Percentiles rank a stretch among this genome's conserved stretches.
These are phyloP conservation scores for Danio kyathit DNA, from an alignment of 2,797 vertebrate genomes.

Conservation along the genomic window DNA sequence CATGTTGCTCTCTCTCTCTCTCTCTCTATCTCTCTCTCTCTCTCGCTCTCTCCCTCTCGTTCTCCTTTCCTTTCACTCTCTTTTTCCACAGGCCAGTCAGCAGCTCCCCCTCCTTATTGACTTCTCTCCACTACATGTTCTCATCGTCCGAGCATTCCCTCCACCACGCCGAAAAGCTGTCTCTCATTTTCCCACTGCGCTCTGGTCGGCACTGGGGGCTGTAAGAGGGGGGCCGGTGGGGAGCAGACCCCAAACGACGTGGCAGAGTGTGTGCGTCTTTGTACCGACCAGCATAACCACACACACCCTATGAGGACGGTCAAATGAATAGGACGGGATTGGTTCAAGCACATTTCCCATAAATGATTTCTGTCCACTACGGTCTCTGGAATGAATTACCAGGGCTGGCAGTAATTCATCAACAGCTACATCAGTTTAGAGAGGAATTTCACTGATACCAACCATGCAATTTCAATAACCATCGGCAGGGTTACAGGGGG, in stretches of 20 bases:
- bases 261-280: slow-evolving; percentile 51
- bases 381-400: slow-evolving; percentile 61
- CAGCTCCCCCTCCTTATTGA: slow-evolving; percentile 45
- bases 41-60: slow-evolving; percentile 50
- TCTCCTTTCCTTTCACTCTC: slow-evolving; percentile 38
- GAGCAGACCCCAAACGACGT: slow-evolving; percentile 65
- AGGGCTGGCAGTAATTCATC: slow-evolving; percentile 58
- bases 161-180: slow-evolving; percentile 63
- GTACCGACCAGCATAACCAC: slow-evolving; percentile 34
- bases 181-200: slow-evolving; percentile 64
- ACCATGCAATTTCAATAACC: slow-evolving; percentile 61
- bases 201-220: slow-evolving; percentile 56
- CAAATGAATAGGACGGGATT: slow-evolving; percentile 56
- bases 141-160: slow-evolving; percentile 67
- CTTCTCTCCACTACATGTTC: slow-evolving; percentile 64
- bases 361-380: slow-evolving; percentile 61
- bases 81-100: slow-evolving; percentile 62
- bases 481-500: slow-evolving; percentile 48
- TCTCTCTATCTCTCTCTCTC: slow-evolving; percentile 48
- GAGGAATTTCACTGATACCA: slow-evolving; percentile 60
- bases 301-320: slow-evolving; percentile 50
- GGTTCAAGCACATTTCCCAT: slow-evolving; percentile 58
- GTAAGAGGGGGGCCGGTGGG: slow-evolving; percentile 46
- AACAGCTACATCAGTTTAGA: slow-evolving; percentile 53
- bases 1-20: slow-evolving; percentile 52